Conservation (phyloP, 2,113 vertebrate genomes). For the Machaerirhynchus nigripectus region DNA sequence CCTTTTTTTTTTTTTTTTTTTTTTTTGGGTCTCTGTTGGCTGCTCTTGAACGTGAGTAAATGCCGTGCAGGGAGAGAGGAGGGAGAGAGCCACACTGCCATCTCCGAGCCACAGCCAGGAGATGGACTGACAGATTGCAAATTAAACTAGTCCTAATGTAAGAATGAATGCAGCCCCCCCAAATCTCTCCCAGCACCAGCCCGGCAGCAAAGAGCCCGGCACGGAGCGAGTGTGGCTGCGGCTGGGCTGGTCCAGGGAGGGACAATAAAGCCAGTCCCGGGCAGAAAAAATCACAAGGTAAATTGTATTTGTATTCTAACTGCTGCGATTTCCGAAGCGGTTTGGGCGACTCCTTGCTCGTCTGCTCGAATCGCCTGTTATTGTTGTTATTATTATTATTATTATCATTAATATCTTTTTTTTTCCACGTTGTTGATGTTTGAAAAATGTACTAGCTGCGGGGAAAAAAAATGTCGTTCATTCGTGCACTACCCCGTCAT, state of each 20-base stretch:
- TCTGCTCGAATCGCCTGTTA: slow-evolving; percentile 1
- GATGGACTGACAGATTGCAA: slow-evolving; percentile 56
- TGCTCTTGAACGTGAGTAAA: slow-evolving; percentile 50
- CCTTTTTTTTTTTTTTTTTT: background rate
- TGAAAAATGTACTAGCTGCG: slow-evolving; percentile 29
- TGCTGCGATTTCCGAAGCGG: background rate
- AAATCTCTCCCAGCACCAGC: slow-evolving; percentile 28
- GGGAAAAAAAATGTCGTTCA: background rate
- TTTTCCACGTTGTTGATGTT: background rate
- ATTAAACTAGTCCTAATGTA: slow-evolving; percentile 45
- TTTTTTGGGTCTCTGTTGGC: slow-evolving; percentile 17
- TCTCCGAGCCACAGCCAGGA: slow-evolving; percentile 14
- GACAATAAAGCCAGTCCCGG: slow-evolving; percentile 62
- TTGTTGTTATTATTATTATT: background rate
- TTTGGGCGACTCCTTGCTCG: slow-evolving; percentile 1
- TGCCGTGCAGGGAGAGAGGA: background rate
- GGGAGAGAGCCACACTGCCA: background rate
- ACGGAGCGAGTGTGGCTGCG: slow-evolving; percentile 30
- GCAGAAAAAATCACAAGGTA: slow-evolving; percentile 57
- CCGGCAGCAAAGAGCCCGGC: slow-evolving; percentile 25
- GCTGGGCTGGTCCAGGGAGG: slow-evolving; percentile 12
- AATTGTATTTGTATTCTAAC: slow-evolving; percentile 34
- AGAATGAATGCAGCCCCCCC: background rate
- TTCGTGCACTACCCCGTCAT: background rate
- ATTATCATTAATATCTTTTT: background rate